Base-by-base conservation (phyloP, 2,113 vertebrate species). In the Nothoprocta pentlandii region DNA sequence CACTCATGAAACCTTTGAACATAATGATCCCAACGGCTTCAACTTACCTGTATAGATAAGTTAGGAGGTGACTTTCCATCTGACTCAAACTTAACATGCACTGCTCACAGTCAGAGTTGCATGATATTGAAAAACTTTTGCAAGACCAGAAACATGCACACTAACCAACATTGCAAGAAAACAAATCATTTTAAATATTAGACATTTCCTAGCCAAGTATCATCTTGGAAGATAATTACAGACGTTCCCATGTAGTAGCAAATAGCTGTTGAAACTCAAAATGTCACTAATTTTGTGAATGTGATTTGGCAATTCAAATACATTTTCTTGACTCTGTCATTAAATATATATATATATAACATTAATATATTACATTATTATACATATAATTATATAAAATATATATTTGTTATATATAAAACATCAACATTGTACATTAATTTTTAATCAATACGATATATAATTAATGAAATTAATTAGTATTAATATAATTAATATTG, bases 1-100 rank as follows among this genome's bases (percentile, higher is more conserved):
- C 76, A 80, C 75, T 26, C 47, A 87, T 59, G 23, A 49, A 32
- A 70, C 23, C 88, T 62, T 12, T 90, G 62, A 73, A 76, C 32
- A 42, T 47, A 64, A 62, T 32, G 58, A 81, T 69, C 32, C 63
- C 58, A 85, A 69, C 36, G 87, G 68, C 20, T 74, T 22, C 5
- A 68, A 93, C 71, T 96, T 95, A 97, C 96, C 96, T 84, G 46
- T 26, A 89, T 64, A 63, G 85, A 73, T 9, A 82, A 47, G 28
- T 12, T 5, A 67, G 66, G 32, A 49, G 54, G 59, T 63, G n/a
- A 78, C 76, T 67, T 78, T 23, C 34, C 63, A 41, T 68, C 46
- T 54, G 26, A 71, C 68, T 83, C 67, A 84, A 68, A 89, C 5
- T 47, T 25, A 12, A 13, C 77, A 82, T 80, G 80, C 90, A 89